Base-by-base conservation (phyloP, 2,888 invertebrate species). In the Antheraea assamensis region DNA sequence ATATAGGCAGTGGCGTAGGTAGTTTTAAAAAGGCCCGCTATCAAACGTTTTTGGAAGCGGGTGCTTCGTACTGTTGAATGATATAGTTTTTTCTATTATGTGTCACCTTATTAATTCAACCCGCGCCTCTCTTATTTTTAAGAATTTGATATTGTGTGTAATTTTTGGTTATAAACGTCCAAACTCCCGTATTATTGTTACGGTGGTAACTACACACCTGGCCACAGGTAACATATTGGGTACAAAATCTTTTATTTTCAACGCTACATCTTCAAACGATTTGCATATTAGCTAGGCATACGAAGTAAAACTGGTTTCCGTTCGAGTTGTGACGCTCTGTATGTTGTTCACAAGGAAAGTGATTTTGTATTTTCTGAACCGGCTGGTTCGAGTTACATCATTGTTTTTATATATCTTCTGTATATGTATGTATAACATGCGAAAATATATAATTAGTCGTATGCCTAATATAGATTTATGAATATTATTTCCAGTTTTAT, bases 291-390 rank as follows among this genome's bases (percentile, higher is more conserved):
- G 72, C 74, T 64, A 30, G 52, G 70, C 75, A 71, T 73, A 73
- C 74, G 47, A 64, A 35, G 19, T 68, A n/a, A 72, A 74, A 76
- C 75, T 66, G 75, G 73, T 75, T 73, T 72, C 52, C 74, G 73
- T 74, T 75, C 73, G 35, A 66, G 72, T 31, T 61, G 61, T 76
- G 76, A 71, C 68, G 68, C 31, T 68, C 21, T 35, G 68, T 76
- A 66, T 76, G 71, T 76, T 76, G 71, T 76, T 76, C 73, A 73
- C 75, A 76, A 76, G 71, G 77, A 79, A 78, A 78, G 80, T 79
- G 74, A 75, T 77, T 75, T 68, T 68, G 68, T 35, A n/a, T 68
- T 35, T 68, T 68, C 68, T n/a, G 35, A 35, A 68, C 21, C 31
- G 35, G 31, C 66, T 35, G 68, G 21, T n/a, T 35, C 13, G 35